Evolutionary conservation across 2,797 vertebrate genomes (phyloP).

Genomic region (Phrynocephalus guinanensis): DNA sequence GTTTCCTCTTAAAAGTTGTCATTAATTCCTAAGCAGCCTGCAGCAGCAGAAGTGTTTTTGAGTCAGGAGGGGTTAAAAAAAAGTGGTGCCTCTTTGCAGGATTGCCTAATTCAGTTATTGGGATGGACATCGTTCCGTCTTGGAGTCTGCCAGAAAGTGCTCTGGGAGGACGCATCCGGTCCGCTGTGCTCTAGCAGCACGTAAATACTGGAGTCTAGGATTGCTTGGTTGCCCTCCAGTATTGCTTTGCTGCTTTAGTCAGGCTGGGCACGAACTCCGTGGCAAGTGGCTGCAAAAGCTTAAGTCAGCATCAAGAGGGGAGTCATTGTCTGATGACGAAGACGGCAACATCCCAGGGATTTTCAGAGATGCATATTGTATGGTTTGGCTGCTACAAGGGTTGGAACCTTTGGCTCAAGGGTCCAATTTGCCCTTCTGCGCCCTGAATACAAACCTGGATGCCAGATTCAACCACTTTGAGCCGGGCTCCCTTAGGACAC

Average conservation of each 20-base stretch:
- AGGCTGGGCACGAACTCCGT: constrained; percentile 65
- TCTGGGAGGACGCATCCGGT: constrained; percentile 40
- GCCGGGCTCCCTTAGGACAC: no score
- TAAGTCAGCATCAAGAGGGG: background rate
- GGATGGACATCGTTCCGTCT: rapidly evolving
- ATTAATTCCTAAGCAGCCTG: background rate
- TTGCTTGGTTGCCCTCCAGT: constrained; percentile 79
- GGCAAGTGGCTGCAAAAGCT: background rate
- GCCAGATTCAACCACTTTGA: no score
- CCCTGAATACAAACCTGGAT: no score
- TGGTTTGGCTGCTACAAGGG: background rate
- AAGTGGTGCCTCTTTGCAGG: background rate
- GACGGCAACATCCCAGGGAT: background rate
- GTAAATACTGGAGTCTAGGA: constrained; percentile 84
- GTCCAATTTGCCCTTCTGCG: no score
- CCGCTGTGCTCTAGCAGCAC: constrained; percentile 83
- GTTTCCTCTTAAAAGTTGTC: background rate
- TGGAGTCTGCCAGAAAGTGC: background rate
- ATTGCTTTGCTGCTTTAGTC: constrained; percentile 86
- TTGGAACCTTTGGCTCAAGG: no score
- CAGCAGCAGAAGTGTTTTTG: background rate
- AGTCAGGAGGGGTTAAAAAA: no score
- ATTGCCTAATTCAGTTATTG: background rate
- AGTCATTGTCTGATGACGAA: background rate
- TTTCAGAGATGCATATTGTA: background rate